A percentile compares a stretch with the other conserved stretches of the same genome.
Evolutionary conservation across 2,888 invertebrate genomes (phyloP).

Genomic region (Drosophila fulvimacula): DNA sequence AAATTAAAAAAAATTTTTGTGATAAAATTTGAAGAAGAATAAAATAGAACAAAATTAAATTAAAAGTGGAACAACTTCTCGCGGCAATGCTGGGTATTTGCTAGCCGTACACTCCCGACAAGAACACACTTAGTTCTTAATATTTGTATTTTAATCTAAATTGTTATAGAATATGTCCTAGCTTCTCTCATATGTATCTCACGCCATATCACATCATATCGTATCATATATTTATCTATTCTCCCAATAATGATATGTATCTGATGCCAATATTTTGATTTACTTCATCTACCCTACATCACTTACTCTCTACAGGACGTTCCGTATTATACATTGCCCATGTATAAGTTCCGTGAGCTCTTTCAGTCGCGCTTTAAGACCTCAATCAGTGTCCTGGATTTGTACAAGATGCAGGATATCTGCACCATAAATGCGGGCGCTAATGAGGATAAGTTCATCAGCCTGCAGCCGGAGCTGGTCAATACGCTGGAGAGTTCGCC

Average conservation of each 20-base stretch:
- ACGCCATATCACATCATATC: too few relatives aligned
- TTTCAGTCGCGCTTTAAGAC: conserved; percentile 92
- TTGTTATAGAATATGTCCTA: neutral
- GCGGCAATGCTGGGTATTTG: too few relatives aligned
- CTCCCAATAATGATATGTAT: neutral
- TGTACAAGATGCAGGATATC: conserved; percentile 90
- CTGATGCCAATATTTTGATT: neutral
- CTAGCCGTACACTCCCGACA: neutral
- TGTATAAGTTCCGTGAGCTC: conserved; percentile 93
- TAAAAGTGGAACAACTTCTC: too few relatives aligned
- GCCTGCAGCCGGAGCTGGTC: conserved; percentile 88
- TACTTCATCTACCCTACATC: neutral
- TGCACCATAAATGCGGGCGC: conserved; percentile 90
- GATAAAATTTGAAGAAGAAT: too few relatives aligned
- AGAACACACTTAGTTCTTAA: neutral
- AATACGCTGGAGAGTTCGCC: conserved; percentile 86
- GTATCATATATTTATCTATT: too few relatives aligned
- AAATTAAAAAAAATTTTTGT: too few relatives aligned
- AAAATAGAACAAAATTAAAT: too few relatives aligned
- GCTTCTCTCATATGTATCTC: neutral
- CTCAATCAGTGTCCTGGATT: conserved; percentile 88
- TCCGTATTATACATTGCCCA: conserved; percentile 90
- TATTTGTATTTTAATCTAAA: neutral
- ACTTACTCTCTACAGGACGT: conserved; percentile 86
- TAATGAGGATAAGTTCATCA: conserved; percentile 89